Percentiles rank a stretch among this genome's conserved stretches.
phyloP scores from a whole-genome alignment of 2,797 vertebrate species.

The Coracias cyanogaster region DNA sequence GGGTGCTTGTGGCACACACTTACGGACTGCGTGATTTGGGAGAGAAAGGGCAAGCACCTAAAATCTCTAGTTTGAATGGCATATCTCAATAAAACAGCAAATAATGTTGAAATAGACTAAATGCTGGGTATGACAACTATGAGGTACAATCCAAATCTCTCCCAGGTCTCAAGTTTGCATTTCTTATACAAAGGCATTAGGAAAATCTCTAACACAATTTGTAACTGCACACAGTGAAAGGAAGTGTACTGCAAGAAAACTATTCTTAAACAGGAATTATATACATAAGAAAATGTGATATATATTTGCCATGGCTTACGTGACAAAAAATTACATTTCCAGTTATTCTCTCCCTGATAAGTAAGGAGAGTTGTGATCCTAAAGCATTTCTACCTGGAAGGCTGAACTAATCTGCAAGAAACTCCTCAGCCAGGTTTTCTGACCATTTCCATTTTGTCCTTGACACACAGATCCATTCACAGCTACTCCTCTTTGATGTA shows the following conservation, averaged over 20 bases:
- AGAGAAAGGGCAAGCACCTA: neutral
- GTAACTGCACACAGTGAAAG: neutral
- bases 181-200: neutral
- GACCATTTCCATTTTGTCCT: neutral
- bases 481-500: neutral
- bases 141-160: neutral
- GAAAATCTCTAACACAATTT: neutral
- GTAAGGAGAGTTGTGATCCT: neutral
- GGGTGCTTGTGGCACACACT: neutral
- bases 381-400: neutral
- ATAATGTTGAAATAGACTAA: neutral
- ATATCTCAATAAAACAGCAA: neutral
- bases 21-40: neutral
- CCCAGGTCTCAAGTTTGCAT: neutral
- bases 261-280: slow-evolving; percentile 9
- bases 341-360: neutral
- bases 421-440: neutral
- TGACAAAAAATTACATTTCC: neutral
- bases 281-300: neutral
- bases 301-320: neutral
- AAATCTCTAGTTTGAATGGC: neutral
- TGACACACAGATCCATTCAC: neutral
- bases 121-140: neutral
- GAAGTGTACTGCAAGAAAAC: neutral
- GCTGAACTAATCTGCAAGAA: neutral